Percentiles rank a stretch among this genome's conserved stretches.
Conservation (phyloP, 2,888 invertebrate genomes). For the Scaptomyza reducta region DNA sequence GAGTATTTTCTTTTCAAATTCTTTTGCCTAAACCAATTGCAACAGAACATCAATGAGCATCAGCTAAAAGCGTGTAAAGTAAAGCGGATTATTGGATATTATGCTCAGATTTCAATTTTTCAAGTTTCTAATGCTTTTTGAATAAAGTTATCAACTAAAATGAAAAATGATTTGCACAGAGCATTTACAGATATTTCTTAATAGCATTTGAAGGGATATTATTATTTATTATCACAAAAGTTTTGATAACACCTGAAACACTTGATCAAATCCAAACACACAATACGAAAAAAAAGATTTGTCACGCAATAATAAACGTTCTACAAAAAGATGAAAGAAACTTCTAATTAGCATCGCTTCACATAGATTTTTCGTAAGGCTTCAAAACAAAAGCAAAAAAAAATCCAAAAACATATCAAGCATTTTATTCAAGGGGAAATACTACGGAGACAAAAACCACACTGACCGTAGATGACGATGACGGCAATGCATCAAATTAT, state of each 20-base stretch:
- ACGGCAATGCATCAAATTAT: slow-evolving; percentile 67
- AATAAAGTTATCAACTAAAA: too few species aligned
- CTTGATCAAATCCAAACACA: not conserved
- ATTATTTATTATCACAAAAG: too few species aligned
- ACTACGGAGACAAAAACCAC: slow-evolving; percentile 8
- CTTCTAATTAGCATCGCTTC: slow-evolving; percentile 30
- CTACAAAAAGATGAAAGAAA: slow-evolving; percentile 41
- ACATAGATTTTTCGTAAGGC: slow-evolving; percentile 7
- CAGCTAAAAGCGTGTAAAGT: too few species aligned
- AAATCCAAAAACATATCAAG: not conserved
- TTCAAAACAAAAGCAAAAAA: not conserved
- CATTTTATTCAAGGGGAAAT: not conserved
- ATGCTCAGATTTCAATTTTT: too few species aligned
- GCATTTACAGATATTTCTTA: too few species aligned
- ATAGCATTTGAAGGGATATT: too few species aligned
- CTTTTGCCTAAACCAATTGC: too few species aligned
- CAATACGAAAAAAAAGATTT: not conserved
- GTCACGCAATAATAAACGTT: slow-evolving; percentile 7
- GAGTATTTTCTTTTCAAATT: too few species aligned
- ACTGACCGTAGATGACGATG: slow-evolving; percentile 38
- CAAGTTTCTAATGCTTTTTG: too few species aligned
- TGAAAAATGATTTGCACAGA: too few species aligned
- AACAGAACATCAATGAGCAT: too few species aligned
- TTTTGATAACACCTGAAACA: not conserved
- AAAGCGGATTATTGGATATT: too few species aligned